Evolutionary conservation across 2,888 invertebrate species (phyloP), one percentile per base, ranked within the genome.

Genomic region (Cylloceria caligata): DNA sequence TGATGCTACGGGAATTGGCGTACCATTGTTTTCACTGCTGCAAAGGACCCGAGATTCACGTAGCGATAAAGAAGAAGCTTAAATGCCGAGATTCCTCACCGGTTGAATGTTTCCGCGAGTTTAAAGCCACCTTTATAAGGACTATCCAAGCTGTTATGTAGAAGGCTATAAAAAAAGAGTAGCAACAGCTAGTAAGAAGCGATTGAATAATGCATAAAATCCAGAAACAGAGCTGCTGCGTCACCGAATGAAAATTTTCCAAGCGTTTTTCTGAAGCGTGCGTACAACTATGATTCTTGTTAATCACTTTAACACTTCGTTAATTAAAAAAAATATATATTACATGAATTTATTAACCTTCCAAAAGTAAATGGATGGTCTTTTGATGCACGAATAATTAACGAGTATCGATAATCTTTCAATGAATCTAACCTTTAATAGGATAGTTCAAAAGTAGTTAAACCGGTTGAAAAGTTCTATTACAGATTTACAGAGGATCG

Each of bases 121-220:
- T 45, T 71, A 42, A 34, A 30, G 55, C 55, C 30, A 55, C 11
- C 27, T 55, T n/a, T 4, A 27, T 27, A 27, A 55, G 3, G n/a
- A 3, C 3, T 27, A 57, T 30, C 19, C 9, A 5, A 49, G 47
- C 9, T 49, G 5, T 30, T 27, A 1, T 55, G 27, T 49, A 30
- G 13, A 57, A 36, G 19, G 60, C 19, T 62, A 19, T 62, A 36
- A 36, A 21, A 62, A 57, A 49, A 19, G 2, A 52, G 16, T 19
- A 16, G 13, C 30, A 30, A 6, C 57, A 6, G 36, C 2, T 9
- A 62, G 3, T 9, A 21, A 19, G 16, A 11, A n/a, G 36, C 60
- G 34, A 62, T 62, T 62, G 36, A 62, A 19, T 62, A 62, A 62
- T 36, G 34, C 19, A 21, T 21, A 9, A 34, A n/a, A n/a, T 36